Conservation (phyloP, 2,797 vertebrate species). For the Vultur gryphus region DNA sequence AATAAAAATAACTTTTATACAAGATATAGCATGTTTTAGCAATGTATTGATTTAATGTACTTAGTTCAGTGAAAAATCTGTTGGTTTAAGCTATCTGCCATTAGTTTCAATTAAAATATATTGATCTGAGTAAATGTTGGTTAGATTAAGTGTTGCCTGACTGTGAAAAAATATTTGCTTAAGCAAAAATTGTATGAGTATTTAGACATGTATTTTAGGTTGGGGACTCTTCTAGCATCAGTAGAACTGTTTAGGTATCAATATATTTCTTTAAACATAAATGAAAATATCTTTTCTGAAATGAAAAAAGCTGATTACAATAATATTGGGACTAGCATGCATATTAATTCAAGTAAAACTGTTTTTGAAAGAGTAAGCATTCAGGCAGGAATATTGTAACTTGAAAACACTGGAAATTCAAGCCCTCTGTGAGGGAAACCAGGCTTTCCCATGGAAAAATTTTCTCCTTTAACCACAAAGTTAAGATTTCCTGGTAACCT, state of each 20-base stretch:
- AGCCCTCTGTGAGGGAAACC: background rate
- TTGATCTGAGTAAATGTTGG: constrained; percentile 72
- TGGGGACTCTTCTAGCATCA: background rate
- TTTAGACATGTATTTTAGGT: background rate
- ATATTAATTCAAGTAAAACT: background rate
- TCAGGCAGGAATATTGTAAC: background rate
- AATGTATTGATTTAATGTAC: constrained; percentile 75
- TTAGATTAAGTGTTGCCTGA: constrained; percentile 70
- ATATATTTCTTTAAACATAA: constrained; percentile 26
- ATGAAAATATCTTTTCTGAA: constrained; percentile 14
- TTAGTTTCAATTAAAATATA: constrained; percentile 80
- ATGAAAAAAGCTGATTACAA: background rate
- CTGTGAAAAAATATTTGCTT: constrained; percentile 51
- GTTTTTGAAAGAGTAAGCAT: background rate
- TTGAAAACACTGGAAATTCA: background rate
- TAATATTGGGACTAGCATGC: background rate
- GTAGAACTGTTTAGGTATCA: constrained; percentile 13
- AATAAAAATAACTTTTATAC: constrained; percentile 67
- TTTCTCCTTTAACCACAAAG: background rate
- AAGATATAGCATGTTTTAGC: constrained; percentile 67
- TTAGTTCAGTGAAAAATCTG: constrained; percentile 71
- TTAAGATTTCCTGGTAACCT: background rate
- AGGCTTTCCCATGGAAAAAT: background rate
- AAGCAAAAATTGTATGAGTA: constrained; percentile 49
- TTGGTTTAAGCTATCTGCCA: constrained; percentile 73